Base-by-base conservation (phyloP, 2,888 invertebrate species). In the Leucophenga montana region DNA sequence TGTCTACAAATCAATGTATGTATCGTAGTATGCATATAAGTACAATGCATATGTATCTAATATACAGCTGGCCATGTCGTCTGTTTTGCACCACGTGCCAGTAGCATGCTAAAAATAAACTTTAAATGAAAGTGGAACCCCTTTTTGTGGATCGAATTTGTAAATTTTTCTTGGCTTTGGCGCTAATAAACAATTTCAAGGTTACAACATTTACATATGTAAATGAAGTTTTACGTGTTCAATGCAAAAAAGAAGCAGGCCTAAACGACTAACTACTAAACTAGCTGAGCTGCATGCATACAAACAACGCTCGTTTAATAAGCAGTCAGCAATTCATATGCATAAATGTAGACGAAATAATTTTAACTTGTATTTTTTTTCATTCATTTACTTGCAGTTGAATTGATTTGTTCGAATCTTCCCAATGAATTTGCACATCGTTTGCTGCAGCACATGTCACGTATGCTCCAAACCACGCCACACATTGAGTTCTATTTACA, bases 401-500 rank as follows among this genome's bases (percentile, higher is more conserved):
- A 92, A 77, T 89, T 97, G 67, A 93, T 95, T 54, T 91, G 93
- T 20, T 87, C 90, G 0, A 91, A 90, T 70, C 88, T 99, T 61
- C 93, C 95, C 0, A 91, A 93, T 13, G 90, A 93, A 71, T 97
- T 95, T 87, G 90, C 94, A 0, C 94, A 95, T 83, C 92, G 94
- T 44, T 88, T 96, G 27, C 89, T 98, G 14, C 89, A 90, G 71
- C 93, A 94, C 77, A 83, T 97, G 50, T 93, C 95, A 0, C 91
- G 91, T 1, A 91, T 93, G 64, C 86, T 98, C 22, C 96, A 95
- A 78, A 91, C 90, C 44, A 94, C 96, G 1, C 90, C 92, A 0
- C 98, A 98, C 85, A 85, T 99, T 54, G 96, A 98, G 83, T 97
- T 96, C 85, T 95, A 98, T 85, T 89, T 97, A 48, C 89, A 91